phyloP scores from a whole-genome alignment of 2,113 vertebrate species.

The Herpailurus yagouaroundi region DNA sequence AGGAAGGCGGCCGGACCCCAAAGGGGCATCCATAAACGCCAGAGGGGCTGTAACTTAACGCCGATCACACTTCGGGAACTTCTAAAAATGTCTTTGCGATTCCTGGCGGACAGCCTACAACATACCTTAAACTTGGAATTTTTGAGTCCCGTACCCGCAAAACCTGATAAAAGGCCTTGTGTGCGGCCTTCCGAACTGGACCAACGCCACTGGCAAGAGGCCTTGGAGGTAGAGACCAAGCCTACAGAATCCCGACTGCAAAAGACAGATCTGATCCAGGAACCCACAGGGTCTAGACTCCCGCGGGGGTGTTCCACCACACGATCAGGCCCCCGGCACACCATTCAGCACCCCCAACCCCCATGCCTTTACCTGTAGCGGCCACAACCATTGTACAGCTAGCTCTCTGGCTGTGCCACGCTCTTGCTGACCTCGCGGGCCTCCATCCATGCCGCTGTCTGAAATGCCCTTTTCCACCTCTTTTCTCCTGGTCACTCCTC shows the following conservation, averaged over 20 bases:
- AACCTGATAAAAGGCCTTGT: background rate
- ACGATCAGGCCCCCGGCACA: fast-evolving
- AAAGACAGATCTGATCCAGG: background rate
- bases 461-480: background rate
- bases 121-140: background rate
- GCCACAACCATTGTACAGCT: background rate
- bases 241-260: background rate
- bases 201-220: background rate
- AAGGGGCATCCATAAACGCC: background rate
- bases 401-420: fast-evolving
- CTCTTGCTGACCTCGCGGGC: background rate
- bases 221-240: background rate
- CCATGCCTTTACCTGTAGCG: too few species aligned
- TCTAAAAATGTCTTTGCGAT: background rate
- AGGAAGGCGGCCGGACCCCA: background rate
- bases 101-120: background rate
- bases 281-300: background rate
- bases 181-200: background rate
- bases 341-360: background rate
- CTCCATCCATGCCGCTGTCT: background rate
- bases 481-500: background rate
- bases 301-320: background rate
- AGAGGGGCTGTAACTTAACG: background rate
- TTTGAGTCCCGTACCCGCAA: background rate
- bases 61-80: background rate